Evolutionary conservation across 2,113 vertebrate species (phyloP), one percentile per base, ranked within the genome.

Genomic region (Oreochromis aureus): DNA sequence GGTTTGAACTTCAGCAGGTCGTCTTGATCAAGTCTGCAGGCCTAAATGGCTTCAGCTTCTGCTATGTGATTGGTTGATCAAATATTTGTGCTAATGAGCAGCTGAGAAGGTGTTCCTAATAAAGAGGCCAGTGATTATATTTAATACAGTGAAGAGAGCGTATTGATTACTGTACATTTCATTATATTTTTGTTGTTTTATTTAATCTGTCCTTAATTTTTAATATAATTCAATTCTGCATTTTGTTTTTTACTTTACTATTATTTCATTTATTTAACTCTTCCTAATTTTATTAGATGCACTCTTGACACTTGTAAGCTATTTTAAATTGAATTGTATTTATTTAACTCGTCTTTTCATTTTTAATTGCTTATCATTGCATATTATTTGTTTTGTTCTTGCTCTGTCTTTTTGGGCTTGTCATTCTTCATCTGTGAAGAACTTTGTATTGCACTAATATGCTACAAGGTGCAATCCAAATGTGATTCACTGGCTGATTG

Each of bases 21-120:
- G 4, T 39, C 61, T 0, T 39, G 34, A 22, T 0, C 0, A 22
- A 39, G 10, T 69, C 63, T 69, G 34, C 19, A 69, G 34, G 34
- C 6, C 61, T 66, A 39, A 22, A 66, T 13, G 61, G 34, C 10
- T 39, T 41, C 34, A 22, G 63, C 11, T 8, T 69, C 11, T 3
- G 11, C n/a, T 7, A 1, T 69, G 36, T 2, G 36, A 69, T 69
- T 41, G 69, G 13, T 41, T 76, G 22, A 76, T 76, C 10, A 48
- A 27, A 27, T 73, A 76, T 73, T 6, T 73, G n/a, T 15, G 6
- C 44, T 76, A 5, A 48, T 30, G 22, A 2, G 41, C 22, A 30
- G 41, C 24, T 76, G 69, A 48, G 10, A 16, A 73, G 8, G 22
- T 10, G 69, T 27, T 0, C 41, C 22, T 73, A 46, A 73, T 73